A percentile compares a stretch with the other conserved stretches of the same genome.
phyloP scores from a whole-genome alignment of 1,140 invertebrate species.

The Drosophila pseudoobscura region DNA sequence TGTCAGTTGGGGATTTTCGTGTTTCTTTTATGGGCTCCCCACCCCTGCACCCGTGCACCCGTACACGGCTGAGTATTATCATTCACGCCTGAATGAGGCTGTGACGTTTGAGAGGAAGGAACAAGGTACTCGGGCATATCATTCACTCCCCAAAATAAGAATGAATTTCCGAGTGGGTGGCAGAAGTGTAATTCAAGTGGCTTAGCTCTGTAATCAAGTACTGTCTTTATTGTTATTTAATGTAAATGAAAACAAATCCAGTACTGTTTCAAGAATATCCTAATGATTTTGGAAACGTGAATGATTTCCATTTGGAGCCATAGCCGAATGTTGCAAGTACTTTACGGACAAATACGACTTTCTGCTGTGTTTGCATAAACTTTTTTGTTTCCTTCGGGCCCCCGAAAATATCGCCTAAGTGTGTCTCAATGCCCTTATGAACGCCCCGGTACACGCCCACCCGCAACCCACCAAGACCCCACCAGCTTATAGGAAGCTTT shows the following conservation, averaged over 20 bases:
- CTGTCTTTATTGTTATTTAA: not conserved
- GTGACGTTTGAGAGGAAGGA: too few relatives aligned
- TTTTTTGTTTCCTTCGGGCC: conserved; percentile 37
- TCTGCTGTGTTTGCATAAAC: conserved; percentile 73
- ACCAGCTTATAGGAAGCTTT: conserved; percentile 41
- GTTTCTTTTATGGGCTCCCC: conserved; percentile 22
- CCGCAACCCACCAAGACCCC: conserved; percentile 6
- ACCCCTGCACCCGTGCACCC: not conserved
- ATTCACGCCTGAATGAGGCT: conserved; percentile 39
- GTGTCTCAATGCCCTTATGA: conserved; percentile 41
- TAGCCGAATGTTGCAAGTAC: not conserved
- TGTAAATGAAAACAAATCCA: conserved; percentile 20
- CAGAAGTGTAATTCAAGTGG: too few relatives aligned
- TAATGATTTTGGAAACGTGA: conserved; percentile 4
- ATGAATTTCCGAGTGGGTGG: too few relatives aligned
- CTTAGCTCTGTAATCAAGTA: too few relatives aligned
- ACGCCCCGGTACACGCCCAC: conserved; percentile 24
- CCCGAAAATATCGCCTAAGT: conserved; percentile 44
- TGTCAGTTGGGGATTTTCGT: conserved; percentile 43
- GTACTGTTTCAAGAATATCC: too few relatives aligned
- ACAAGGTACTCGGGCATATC: too few relatives aligned
- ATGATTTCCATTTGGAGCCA: conserved; percentile 18
- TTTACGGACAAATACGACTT: conserved; percentile 36
- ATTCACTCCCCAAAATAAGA: too few relatives aligned
- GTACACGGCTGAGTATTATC: conserved; percentile 30